Base-by-base conservation (phyloP, 2,797 vertebrate genomes). In the Chelidonichthys spinosus region DNA sequence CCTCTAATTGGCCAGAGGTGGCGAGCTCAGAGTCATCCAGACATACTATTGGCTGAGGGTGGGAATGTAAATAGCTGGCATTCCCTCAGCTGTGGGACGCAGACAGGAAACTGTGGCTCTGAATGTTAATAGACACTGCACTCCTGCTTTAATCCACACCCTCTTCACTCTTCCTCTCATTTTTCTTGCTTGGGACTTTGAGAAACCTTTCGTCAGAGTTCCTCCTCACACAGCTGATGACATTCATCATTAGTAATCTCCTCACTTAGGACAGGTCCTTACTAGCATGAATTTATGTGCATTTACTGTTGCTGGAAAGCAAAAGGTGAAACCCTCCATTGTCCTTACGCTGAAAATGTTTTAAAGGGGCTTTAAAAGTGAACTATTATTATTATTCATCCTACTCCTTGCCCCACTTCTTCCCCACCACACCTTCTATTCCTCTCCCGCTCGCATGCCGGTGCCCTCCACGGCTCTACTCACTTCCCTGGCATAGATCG, bases 81-180 rank as follows among this genome's bases (percentile, higher is more conserved):
- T 89, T 84, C 85, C 80, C 82, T 90, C 80, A 82, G 85, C 83
- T 85, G 79, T 85, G 85, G 86, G 86, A 90, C 72, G n/a, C 81
- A 86, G 89, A 90, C 92, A 91, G 92, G 92, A 94, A 94, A 86
- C 84, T 44, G 66, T 79, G 83, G 84, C 87, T 89, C 77, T 83
- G 87, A 83, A 89, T 90, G 86, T 87, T 87, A 92, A 89, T 82
- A 88, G 86, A 84, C 62, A 15, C 69, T 62, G 49, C 47, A 70
- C 82, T 77, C 18, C 42, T 75, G 64, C 64, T 82, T 74, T 76
- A 86, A 88, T 86, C 87, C 87, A 86, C 90, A 80, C 87, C 87
- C 88, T 75, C 63, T 52, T 82, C 32, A 25, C 58, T 25, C 64
- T 64, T 55, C 67, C 60, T 65, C 63, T 50, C 49, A 2, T 35